Conservation (phyloP, 1,140 invertebrate species). For the Apis cerana region DNA sequence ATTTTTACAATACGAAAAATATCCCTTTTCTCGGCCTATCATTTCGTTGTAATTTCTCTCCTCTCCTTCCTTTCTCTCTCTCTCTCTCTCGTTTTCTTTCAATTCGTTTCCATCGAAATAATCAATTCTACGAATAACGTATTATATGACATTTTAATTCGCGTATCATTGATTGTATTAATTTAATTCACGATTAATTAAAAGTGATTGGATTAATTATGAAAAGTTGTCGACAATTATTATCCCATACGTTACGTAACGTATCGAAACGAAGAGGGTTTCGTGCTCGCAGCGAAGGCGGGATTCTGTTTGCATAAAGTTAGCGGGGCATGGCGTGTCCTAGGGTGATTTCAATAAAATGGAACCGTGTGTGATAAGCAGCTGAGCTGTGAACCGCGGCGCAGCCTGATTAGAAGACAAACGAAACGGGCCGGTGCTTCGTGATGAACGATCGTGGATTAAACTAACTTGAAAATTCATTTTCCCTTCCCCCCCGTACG, state of each 20-base stretch:
- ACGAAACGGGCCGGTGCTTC: background rate
- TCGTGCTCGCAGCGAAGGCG: background rate
- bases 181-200: no score
- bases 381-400: background rate
- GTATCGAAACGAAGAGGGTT: background rate
- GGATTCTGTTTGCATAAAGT: no score
- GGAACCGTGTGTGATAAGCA: background rate
- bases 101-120: no score
- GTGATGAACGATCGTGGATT: background rate
- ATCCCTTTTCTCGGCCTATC: rapidly evolving
- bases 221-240: no score
- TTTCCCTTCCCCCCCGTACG: no score
- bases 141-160: no score
- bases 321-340: background rate
- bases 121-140: no score
- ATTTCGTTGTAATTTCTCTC: background rate
- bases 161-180: no score
- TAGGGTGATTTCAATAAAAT: conserved; percentile 1
- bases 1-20: background rate
- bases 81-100: background rate
- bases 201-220: no score
- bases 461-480: background rate
- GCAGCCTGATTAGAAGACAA: conserved; percentile 3
- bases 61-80: no score
- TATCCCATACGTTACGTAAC: no score